Evolutionary conservation across 2,113 vertebrate species (phyloP).

Genomic region (chimpanzee (Pan troglodytes)): NHGRI_mPanTro3-v2.1_pri NC_072407.2:63731501-63732000

Average conservation of each 20-base stretch:
- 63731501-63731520: neutral
- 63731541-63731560: neutral
- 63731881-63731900: conserved; percentile 72
- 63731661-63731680: neutral
- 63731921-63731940: conserved; percentile 79
- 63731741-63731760: rapidly evolving
- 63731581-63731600: neutral
- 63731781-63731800: rapidly evolving
- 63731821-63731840: conserved; percentile 31
- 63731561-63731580: neutral
- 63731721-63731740: too few species aligned
- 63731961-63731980: rapidly evolving
- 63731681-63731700: neutral
- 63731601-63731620: neutral
- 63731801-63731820: neutral
- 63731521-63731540: neutral
- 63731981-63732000: neutral
- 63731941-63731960: conserved; percentile 77
- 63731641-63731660: rapidly evolving
- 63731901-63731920: conserved; percentile 76
- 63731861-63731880: conserved; percentile 59
- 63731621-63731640: rapidly evolving
- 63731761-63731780: neutral
- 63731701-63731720: too few species aligned
- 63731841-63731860: conserved; percentile 63